Evolutionary conservation across 2,888 invertebrate genomes (phyloP).

Genomic region (Volucella bombylans): DNA sequence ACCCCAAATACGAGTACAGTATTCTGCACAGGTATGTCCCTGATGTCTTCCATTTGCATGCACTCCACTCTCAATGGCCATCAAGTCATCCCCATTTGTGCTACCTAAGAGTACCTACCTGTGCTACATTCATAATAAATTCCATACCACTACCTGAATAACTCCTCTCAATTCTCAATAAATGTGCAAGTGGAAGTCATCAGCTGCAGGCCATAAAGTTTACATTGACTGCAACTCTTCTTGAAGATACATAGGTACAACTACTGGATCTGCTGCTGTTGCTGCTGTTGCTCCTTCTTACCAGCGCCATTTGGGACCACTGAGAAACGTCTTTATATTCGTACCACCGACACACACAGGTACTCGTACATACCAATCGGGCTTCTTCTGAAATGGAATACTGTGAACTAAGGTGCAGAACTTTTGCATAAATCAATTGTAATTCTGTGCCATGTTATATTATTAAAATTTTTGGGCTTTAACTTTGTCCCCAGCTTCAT

Average conservation of each 20-base stretch:
- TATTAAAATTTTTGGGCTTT: conserved; percentile 72
- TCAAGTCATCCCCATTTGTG: conserved; percentile 69
- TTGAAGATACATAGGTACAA: background rate
- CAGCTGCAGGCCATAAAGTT: conserved; percentile 72
- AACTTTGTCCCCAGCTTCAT: conserved; percentile 54
- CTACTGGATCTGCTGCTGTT: conserved; percentile 35
- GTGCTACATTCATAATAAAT: conserved; percentile 73
- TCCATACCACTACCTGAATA: conserved; percentile 53
- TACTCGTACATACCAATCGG: background rate
- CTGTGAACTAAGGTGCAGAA: conserved; percentile 70
- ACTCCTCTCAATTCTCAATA: conserved; percentile 60
- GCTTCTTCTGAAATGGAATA: conserved; percentile 36
- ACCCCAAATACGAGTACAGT: conserved; percentile 12
- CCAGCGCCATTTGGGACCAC: conserved; percentile 48
- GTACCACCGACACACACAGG: background rate
- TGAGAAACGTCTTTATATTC: conserved; percentile 28
- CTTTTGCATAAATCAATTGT: conserved; percentile 74
- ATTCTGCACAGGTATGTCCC: conserved; percentile 39
- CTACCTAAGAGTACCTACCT: conserved; percentile 25
- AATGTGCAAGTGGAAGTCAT: conserved; percentile 73
- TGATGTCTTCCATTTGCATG: conserved; percentile 68
- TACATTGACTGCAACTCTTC: conserved; percentile 56
- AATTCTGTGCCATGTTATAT: conserved; percentile 73
- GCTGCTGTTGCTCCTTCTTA: conserved; percentile 46
- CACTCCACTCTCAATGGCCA: conserved; percentile 60